Evolutionary conservation across 2,797 vertebrate genomes (phyloP), one percentile per base, ranked within the genome.

Genomic region (Aselliscus stoliczkanus): DNA sequence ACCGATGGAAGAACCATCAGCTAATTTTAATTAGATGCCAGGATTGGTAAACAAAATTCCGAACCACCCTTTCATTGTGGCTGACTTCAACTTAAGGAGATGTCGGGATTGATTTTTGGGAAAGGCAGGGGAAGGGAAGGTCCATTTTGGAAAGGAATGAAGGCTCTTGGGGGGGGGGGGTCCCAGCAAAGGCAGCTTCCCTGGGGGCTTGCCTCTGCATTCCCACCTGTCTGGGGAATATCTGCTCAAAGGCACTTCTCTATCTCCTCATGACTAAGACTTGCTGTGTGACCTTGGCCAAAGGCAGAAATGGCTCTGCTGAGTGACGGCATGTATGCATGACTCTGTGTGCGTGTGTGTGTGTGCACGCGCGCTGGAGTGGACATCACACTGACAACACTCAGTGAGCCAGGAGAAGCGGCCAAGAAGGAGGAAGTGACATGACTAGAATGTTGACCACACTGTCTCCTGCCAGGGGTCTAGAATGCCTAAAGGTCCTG

Each of bases 21-120:
- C 95, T 97, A 96, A 94, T 97, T 97, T 96, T 97, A 97, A 97
- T 95, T 97, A 97, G 97, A 97, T 86, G 95, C 94, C 85, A 85
- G 92, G 85, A 83, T 81, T 93, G 95, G 97, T 97, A 97, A 97
- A 95, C 96, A 97, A 90, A 90, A 92, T 76, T 72, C 92, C 12
- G 2, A 47, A 90, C 90, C 95, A 77, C 89, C 73, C 81, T 96
- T 96, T 96, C 97, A 93, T 93, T 92, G 97, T 93, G 97, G 91
- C 94, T 97, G 97, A 97, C 94, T 97, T 92, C 77, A 64, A 95
- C 94, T 88, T 94, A 95, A 85, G 76, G 94, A 90, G 96, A 76
- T 95, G 96, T 97, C 93, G 29, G 93, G 92, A 95, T 64, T 97
- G 97, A 96, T 97, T 97, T 97, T 97, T 80, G 93, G 83, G 88